Evolutionary conservation across 1,140 invertebrate genomes (phyloP), one percentile per base, ranked within the genome.

Genomic region (Drosophila prosaltans): DNA sequence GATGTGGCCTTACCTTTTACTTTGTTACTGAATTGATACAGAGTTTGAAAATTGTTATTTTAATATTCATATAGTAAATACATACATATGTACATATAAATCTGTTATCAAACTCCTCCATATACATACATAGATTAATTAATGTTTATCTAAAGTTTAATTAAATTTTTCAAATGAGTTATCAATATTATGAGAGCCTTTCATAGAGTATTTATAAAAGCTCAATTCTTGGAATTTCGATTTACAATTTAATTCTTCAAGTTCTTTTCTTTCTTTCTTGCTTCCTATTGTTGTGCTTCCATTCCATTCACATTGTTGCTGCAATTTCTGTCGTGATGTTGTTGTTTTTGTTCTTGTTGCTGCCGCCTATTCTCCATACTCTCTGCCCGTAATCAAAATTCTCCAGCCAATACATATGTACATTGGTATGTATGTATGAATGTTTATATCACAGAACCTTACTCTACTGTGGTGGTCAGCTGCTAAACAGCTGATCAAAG

Each of bases 211-310:
- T 48, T 24, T 16, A 16, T 74, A 81, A 36, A 73, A 84, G 74
- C 80, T 68, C 74, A 75, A 59, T 89, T 89, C 84, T 84, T 84
- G 84, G 84, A 89, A 89, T 89, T 88, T 89, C 84, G 84, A 89
- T 88, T 88, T 88, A 89, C 84, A 88, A 89, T 88, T 88, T 89
- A 84, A 71, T 72, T 88, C 83, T 88, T 80, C 69, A 81, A 67
- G 66, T 76, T 70, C 73, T 74, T 86, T 65, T 48, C 62, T 81
- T 45, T 77, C 65, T 55, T 68, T 61, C 69, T 61, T 58, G 21
- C 64, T 70, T 57, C 58, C 69, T 85, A 85, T 85, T 85, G 81
- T 85, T 85, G 78, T 75, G 67, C 70, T 55, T 68, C 81, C 83
- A 70, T 78, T 68, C 74, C 80, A 89, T 84, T 88, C 73, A 84